Evolutionary conservation across 1,140 invertebrate species (phyloP).

Genomic region (Subanguina moxae): DNA sequence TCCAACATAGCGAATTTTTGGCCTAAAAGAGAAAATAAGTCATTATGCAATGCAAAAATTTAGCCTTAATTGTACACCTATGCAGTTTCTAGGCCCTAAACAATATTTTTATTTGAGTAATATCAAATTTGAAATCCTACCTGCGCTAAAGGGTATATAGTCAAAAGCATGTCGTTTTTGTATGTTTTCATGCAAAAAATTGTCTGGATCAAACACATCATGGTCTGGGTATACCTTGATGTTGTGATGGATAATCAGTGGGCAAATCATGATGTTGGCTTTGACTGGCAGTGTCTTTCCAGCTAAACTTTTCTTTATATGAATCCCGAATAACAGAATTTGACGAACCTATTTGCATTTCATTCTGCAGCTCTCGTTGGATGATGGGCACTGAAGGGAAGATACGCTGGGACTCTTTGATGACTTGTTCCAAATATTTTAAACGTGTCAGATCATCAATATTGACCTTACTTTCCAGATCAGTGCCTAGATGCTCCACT

Average conservation of each 20-base stretch:
- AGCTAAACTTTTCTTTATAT: conserved; percentile 8
- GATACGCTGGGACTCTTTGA: conserved; percentile 75
- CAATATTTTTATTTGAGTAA: too few relatives aligned
- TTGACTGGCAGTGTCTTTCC: conserved; percentile 56
- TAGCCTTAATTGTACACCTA: conserved; percentile 60
- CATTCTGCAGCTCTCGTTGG: conserved; percentile 59
- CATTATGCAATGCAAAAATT: conserved; percentile 1
- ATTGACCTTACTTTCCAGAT: conserved; percentile 62
- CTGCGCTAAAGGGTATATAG: conserved; percentile 61
- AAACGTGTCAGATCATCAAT: conserved; percentile 75
- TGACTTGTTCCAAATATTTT: conserved; percentile 76
- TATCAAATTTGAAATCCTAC: too few relatives aligned
- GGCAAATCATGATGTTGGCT: conserved; percentile 67
- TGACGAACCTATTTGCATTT: conserved; percentile 57
- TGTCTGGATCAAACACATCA: conserved; percentile 78
- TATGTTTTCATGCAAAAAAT: conserved; percentile 62
- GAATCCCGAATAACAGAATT: background rate
- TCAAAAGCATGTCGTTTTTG: conserved; percentile 62
- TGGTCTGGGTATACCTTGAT: conserved; percentile 71
- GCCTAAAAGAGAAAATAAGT: conserved; percentile 58
- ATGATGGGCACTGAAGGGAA: conserved; percentile 61
- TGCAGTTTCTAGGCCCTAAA: conserved; percentile 60
- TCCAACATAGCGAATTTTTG: conserved; percentile 80
- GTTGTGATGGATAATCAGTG: conserved; percentile 72
- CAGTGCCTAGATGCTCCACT: conserved; percentile 28